Evolutionary conservation across 2,113 vertebrate genomes (phyloP).

Genomic region (Mystacornis crossleyi): DNA sequence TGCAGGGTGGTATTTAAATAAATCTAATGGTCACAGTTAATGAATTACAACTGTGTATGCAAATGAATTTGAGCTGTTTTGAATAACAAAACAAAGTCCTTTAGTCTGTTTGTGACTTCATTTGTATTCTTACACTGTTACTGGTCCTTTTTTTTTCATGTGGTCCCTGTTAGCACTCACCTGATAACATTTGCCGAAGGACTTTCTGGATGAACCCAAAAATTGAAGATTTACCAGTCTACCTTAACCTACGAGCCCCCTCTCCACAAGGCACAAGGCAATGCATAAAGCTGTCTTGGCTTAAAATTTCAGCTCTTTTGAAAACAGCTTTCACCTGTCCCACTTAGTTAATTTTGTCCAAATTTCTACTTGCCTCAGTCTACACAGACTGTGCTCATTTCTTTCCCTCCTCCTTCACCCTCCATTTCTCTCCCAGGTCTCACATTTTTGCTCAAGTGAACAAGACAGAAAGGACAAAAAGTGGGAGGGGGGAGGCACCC

Average conservation of each 20-base stretch:
- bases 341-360: not conserved
- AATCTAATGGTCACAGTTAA: conserved; percentile 2
- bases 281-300: not conserved
- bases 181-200: not conserved
- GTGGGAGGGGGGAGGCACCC: not conserved
- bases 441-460: not conserved
- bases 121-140: not conserved
- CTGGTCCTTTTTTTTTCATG: not conserved
- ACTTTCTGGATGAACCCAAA: not conserved
- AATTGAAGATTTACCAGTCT: not conserved
- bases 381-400: not conserved
- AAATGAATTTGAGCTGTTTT: conserved; percentile 21
- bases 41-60: not conserved
- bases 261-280: not conserved
- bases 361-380: not conserved
- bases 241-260: not conserved
- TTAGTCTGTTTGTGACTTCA: not conserved
- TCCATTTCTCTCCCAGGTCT: not conserved
- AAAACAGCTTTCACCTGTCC: not conserved
- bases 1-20: not conserved
- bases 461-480: not conserved
- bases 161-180: not conserved
- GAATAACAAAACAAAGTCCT: not conserved
- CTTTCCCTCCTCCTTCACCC: not conserved
- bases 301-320: not conserved